A percentile compares a stretch with the other conserved stretches of the same genome.
Evolutionary conservation across 2,113 vertebrate species (phyloP).

Genomic region (Chaetodon auriga): DNA sequence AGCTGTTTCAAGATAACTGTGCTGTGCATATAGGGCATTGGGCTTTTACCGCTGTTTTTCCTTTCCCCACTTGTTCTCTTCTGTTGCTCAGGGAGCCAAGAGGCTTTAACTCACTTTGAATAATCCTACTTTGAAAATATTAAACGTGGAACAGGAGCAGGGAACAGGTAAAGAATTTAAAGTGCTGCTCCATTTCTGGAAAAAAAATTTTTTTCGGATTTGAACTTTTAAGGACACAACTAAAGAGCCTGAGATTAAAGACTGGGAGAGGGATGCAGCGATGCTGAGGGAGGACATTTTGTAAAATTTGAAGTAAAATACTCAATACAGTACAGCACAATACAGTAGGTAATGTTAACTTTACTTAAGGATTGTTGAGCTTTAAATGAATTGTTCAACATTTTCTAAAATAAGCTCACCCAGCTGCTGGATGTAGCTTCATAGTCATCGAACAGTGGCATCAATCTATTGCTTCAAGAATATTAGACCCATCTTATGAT

Average conservation of each 20-base stretch:
- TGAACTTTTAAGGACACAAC: neutral
- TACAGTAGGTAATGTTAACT: no score
- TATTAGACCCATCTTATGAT: no score
- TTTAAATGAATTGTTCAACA: no score
- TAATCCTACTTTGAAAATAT: conserved; percentile 21
- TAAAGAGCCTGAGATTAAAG: neutral
- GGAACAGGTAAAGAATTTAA: conserved; percentile 12
- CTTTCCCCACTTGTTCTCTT: neutral
- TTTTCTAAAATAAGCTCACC: no score
- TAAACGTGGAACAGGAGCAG: neutral
- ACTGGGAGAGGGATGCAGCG: neutral
- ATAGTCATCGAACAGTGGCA: no score
- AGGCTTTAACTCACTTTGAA: conserved; percentile 6
- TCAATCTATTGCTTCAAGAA: no score
- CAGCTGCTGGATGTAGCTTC: no score
- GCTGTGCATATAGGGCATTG: neutral
- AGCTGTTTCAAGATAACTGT: neutral
- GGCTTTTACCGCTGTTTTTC: neutral
- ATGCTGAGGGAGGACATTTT: no score
- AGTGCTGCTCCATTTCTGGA: conserved; percentile 11
- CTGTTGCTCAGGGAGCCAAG: conserved; percentile 8
- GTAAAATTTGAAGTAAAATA: no score
- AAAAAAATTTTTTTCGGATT: neutral
- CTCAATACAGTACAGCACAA: no score
- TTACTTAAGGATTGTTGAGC: no score